These are phyloP conservation scores for Aethina tumida DNA, from an alignment of 1,140 invertebrate genomes.

Conservation along the genomic window DNA sequence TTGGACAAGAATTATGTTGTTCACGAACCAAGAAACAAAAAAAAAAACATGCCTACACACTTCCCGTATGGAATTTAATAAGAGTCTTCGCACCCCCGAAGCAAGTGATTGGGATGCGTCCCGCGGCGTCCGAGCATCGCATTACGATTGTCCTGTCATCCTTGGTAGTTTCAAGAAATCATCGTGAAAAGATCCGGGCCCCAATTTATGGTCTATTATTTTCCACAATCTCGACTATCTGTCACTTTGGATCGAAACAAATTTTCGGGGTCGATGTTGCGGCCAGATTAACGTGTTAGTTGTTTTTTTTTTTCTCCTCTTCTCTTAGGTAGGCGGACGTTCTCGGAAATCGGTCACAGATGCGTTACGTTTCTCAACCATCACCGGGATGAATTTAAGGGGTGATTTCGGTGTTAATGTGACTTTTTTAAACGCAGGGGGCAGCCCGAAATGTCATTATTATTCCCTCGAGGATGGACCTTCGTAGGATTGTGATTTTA, in stretches of 20 bases:
- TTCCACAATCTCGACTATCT: not conserved
- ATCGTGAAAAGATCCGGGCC: conserved; percentile 7
- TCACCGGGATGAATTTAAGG: conserved; percentile 7
- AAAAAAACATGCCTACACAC: too few species aligned
- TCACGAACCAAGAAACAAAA: too few species aligned
- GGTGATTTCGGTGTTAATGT: conserved; percentile 16
- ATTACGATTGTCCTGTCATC: too few species aligned
- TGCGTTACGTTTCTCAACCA: conserved; percentile 3
- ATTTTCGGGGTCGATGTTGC: conserved; percentile 14
- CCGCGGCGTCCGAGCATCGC: too few species aligned
- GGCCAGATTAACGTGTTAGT: conserved; percentile 12
- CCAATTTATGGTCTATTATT: conserved; percentile 11
- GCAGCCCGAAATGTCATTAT: conserved; percentile 14
- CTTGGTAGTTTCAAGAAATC: conserved; percentile 10
- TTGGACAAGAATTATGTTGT: too few species aligned
- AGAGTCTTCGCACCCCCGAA: too few species aligned
- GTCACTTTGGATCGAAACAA: conserved; percentile 7
- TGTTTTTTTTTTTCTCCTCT: too few species aligned
- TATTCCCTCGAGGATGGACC: conserved; percentile 3
- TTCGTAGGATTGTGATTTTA: conserved; percentile 4
- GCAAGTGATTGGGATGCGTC: too few species aligned
- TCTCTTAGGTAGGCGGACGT: conserved; percentile 8
- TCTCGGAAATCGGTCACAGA: conserved; percentile 10
- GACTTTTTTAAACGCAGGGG: conserved; percentile 10
- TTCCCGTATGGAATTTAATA: too few species aligned